Evolutionary conservation across 2,888 invertebrate species (phyloP).

Genomic region (Sabatieria punctata): DNA sequence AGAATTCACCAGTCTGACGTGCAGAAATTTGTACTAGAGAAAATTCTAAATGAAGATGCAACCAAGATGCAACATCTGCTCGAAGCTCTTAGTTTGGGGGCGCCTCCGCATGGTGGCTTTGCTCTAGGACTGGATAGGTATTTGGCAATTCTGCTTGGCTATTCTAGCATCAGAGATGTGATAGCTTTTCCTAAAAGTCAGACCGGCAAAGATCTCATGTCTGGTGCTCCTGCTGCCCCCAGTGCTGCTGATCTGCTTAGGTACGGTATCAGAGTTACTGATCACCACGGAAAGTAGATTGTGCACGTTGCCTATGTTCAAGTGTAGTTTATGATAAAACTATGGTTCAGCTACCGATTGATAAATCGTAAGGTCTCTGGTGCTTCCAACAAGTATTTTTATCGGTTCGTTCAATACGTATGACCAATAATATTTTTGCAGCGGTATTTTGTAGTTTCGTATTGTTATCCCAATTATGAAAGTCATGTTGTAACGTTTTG

Average conservation of each 20-base stretch:
- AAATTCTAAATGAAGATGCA: constrained; percentile 42
- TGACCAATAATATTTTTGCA: too few relatives aligned
- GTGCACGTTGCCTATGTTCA: too few relatives aligned
- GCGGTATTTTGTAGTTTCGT: too few relatives aligned
- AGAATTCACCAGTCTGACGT: constrained; percentile 65
- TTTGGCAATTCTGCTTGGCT: constrained; percentile 54
- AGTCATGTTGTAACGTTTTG: too few relatives aligned
- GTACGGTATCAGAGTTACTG: too few relatives aligned
- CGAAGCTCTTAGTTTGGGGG: constrained; percentile 72
- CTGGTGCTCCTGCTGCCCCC: constrained; percentile 52
- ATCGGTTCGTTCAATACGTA: too few relatives aligned
- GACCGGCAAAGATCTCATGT: constrained; percentile 72
- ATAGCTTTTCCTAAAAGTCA: constrained; percentile 93
- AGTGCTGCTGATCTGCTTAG: neutral
- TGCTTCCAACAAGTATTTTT: too few relatives aligned
- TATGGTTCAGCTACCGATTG: too few relatives aligned
- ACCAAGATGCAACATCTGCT: constrained; percentile 52
- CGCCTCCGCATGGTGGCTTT: constrained; percentile 96
- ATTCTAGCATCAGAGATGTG: constrained; percentile 71
- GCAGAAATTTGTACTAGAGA: constrained; percentile 57
- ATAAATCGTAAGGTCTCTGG: too few relatives aligned
- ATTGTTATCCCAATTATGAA: too few relatives aligned
- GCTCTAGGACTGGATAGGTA: constrained; percentile 60
- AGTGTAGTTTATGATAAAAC: too few relatives aligned
- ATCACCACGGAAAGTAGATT: too few relatives aligned